Evolutionary conservation across 1,140 invertebrate species (phyloP), one percentile per base, ranked within the genome.

Genomic region (Psix sp.): DNA sequence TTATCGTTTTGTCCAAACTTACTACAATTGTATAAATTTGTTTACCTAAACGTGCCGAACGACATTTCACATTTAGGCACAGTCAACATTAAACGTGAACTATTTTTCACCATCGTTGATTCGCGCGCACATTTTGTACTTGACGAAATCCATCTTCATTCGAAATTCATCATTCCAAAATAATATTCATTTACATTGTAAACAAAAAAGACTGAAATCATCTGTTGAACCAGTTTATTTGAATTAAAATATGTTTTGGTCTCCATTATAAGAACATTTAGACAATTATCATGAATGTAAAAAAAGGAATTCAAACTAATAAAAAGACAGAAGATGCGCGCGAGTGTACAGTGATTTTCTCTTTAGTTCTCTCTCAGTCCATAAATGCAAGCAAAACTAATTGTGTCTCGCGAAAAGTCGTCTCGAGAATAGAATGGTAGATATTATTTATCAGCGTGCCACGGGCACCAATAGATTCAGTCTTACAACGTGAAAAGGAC

Each of bases 331-430:
- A 42, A 66, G 9, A 49, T 51, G 52, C 63, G 31, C 42, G 38
- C 18, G 26, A 48, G 43, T 35, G 16, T 43, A 48, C 48, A 49
- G 33, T 45, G 36, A 59, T 26, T 36, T 48, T 62, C 66, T 56
- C 66, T 56, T 62, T 62, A 62, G 66, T 71, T n/a, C n/a, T n/a
- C 66, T 62, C 57, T 62, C 49, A 43, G 56, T 42, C 48, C 17
- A 43, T 71, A 71, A 71, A 71, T 71, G 66, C 66, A 56, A 40
- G 45, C 45, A 57, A 60, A 51, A 59, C 45, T 29, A 46, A 43
- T 21, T 45, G 66, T 56, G 39, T 56, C 35, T 60, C 66, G 66
- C 66, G 66, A 70, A 60, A 60, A 70, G 40, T 60, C 56, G 56
- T 71, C 66, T 63, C 57, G 43, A 57, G 43, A 49, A 31, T 36